These are phyloP conservation scores for Plectus sambesii DNA, from an alignment of 1,140 invertebrate species.

Conservation along the genomic window DNA sequence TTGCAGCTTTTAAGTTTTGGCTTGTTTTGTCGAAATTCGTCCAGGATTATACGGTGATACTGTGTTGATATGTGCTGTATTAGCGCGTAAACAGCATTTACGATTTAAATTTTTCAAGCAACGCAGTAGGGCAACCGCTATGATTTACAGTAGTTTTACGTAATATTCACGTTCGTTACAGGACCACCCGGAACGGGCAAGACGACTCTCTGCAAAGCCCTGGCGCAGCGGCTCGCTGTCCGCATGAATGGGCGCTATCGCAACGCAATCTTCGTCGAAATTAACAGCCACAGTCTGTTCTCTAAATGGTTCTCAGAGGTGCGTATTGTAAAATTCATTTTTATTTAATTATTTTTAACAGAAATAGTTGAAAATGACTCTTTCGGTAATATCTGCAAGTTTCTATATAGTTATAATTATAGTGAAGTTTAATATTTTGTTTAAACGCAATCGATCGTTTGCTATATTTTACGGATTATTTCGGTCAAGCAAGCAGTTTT, in stretches of 20 bases:
- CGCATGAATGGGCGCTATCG: slow-evolving; percentile 59
- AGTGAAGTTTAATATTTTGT: too few species aligned
- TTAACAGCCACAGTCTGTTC: slow-evolving; percentile 92
- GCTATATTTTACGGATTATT: too few species aligned
- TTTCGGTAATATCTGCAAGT: too few species aligned
- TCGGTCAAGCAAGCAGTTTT: too few species aligned
- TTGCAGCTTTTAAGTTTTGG: slow-evolving; percentile 13
- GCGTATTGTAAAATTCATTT: slow-evolving; percentile 1
- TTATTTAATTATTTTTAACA: slow-evolving; percentile 10
- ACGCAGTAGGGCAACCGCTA: too few species aligned
- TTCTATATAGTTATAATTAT: too few species aligned
- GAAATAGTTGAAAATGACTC: slow-evolving; percentile 12
- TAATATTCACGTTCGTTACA: slow-evolving; percentile 23
- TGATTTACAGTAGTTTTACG: too few species aligned
- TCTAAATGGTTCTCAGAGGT: slow-evolving; percentile 98
- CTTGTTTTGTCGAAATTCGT: too few species aligned
- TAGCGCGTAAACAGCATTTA: slow-evolving; percentile 5
- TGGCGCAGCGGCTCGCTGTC: slow-evolving; percentile 83
- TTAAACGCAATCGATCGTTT: too few species aligned
- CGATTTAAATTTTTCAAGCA: slow-evolving; percentile 8
- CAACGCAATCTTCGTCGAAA: slow-evolving; percentile 74
- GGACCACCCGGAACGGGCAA: slow-evolving; percentile 71
- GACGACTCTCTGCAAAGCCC: slow-evolving; percentile 83
- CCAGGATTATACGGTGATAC: too few species aligned
- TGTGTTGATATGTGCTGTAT: too few species aligned